Evolutionary conservation across 2,888 invertebrate species (phyloP), one percentile per base, ranked within the genome.

Genomic region (Dynastes maya): DNA sequence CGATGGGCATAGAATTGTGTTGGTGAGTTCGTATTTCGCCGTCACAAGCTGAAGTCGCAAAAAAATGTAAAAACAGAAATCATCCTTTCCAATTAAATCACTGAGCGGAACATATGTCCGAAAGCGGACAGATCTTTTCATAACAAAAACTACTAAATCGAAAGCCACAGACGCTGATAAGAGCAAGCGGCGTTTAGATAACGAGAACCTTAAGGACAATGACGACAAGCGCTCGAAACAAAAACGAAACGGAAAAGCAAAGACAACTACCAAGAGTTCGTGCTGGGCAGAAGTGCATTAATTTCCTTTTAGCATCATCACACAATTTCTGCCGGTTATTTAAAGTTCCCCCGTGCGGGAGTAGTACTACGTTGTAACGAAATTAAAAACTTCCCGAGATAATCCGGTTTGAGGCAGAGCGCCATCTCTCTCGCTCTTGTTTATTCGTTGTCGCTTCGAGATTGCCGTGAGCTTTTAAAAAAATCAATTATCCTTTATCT

Each of bases 111-210:
- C 45, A 45, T 45, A 2, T 45, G 8, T 8, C 45, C 11, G 11
- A 9, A 8, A 45, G 11, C 45, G 11, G 45, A 45, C 45, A 0
- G 45, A 1, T 45, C 45, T 45, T 45, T 5, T 45, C 45, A 45
- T 45, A 45, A 45, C 45, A 11, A 45, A 11, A 45, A 45, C 45
- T 9, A 9, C 9, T 13, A 37, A n/a, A 63, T 32, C 11, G 27
- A 29, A 63, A 37, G 13, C 63, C 63, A 32, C 63, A 22, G 11
- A 63, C 37, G 32, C 11, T 9, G 63, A 63, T 63, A 63, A 63
- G 63, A 63, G 11, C 32, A 63, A n/a, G 27, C 55, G 22, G 63
- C 32, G 63, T 63, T 63, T 63, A 63, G 63, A 63, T 11, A 63
- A 4, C 63, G 37, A 6, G 37, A 11, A 63, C 11, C 27, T 32